Conservation (phyloP, 2,888 invertebrate genomes). For the Drosophila suboccidentalis region DNA sequence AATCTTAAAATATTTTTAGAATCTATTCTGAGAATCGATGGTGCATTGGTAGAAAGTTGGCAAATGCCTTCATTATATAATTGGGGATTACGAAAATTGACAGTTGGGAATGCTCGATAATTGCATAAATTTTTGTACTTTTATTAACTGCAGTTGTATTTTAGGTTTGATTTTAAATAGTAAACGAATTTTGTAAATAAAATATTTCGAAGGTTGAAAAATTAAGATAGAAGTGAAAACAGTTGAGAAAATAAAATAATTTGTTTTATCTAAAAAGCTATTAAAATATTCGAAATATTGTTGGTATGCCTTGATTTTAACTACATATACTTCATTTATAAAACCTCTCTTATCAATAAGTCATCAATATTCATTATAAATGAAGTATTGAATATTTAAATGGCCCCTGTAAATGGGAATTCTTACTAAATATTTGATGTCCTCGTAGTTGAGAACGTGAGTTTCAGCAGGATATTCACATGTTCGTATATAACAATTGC, state of each 20-base stretch:
- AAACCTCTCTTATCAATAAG: no score
- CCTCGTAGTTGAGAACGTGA: conserved; percentile 2
- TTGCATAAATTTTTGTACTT: neutral
- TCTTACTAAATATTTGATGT: neutral
- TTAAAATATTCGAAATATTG: no score
- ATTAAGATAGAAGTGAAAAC: no score
- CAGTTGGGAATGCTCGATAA: neutral
- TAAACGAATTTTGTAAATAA: no score
- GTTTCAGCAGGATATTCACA: neutral
- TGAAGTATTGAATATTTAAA: neutral
- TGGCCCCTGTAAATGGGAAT: neutral
- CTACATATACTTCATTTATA: no score
- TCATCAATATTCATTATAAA: no score
- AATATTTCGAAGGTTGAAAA: no score
- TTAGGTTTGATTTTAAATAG: no score
- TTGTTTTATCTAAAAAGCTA: no score
- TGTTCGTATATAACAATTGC: neutral
- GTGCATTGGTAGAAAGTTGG: neutral
- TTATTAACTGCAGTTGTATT: no score
- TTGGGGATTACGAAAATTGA: neutral
- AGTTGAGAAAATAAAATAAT: no score
- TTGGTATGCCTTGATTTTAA: no score
- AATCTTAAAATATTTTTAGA: conserved; percentile 1
- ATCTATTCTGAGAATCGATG: conserved; percentile 4
- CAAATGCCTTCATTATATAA: neutral